Base-by-base conservation (phyloP, 2,113 vertebrate genomes). In the Rhea pennata region DNA sequence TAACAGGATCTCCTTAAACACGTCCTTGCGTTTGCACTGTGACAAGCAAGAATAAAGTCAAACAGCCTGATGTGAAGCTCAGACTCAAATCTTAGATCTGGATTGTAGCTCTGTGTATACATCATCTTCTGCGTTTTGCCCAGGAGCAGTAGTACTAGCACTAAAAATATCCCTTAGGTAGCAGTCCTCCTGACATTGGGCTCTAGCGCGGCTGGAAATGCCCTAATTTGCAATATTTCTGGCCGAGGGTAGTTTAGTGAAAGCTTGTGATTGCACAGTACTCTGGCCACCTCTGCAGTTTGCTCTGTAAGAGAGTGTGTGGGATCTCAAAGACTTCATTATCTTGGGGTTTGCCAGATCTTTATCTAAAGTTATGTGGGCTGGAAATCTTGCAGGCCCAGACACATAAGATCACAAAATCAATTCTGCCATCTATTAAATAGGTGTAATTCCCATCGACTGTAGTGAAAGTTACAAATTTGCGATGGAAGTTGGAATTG, bases 381-480 rank as follows among this genome's bases (percentile, higher is more conserved):
- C 65, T 95, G 84, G 76, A 95, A 95, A 93, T 95, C 87, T 83
- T 96, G 92, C 82, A 71, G 48, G 71, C 20, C 78, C 11, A 15
- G 92, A 61, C 94, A 75, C 3, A 42, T 56, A 75, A 84, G 82
- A 95, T 91, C 91, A 84, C 90, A 91, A 95, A 96, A 96, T 96
- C 91, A 88, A 91, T 97, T 92, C 4, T 15, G 17, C 67, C 21
- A 13, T 91, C 92, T 95, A 83, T 95, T 95, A 92, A 95, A 95
- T 83, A 92, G 82, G 78, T 92, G 84, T 95, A 94, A 97, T 97
- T 95, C 91, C 56, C 82, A 84, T 94, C 15, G 46, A 74, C 87
- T 90, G 72, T 71, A 53, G 67, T 62, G 82, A 56, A 87, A 64
- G 64, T 77, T 86, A 74, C 71, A 36, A 4, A 96, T 97, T 85